A percentile compares a stretch with the other conserved stretches of the same genome.
Conservation (phyloP, 2,888 invertebrate species). For the Cremastinae sp. region DNA sequence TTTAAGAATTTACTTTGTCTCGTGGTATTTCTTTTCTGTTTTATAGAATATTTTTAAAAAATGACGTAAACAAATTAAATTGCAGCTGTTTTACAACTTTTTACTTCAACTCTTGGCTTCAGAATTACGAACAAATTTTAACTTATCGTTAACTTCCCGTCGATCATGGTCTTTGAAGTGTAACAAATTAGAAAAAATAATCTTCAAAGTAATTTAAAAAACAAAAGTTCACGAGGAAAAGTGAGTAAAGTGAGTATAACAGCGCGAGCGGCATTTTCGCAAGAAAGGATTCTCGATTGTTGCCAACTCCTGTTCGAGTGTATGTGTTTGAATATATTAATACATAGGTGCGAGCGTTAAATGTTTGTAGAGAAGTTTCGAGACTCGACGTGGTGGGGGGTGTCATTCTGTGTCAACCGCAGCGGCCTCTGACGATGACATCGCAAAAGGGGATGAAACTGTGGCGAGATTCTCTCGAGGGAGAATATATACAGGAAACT, state of each 20-base stretch:
- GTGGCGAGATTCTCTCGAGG: slow-evolving; percentile 53
- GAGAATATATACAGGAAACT: slow-evolving; percentile 45
- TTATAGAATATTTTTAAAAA: too few relatives aligned
- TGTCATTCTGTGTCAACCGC: slow-evolving; percentile 79
- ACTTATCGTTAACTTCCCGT: too few relatives aligned
- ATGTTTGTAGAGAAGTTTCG: slow-evolving; percentile 6
- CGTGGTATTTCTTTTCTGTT: too few relatives aligned
- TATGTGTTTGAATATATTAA: slow-evolving; percentile 25
- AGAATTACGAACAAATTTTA: too few relatives aligned
- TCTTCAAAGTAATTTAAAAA: slow-evolving; percentile 49
- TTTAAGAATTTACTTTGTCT: too few relatives aligned
- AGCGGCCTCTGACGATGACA: slow-evolving; percentile 80
- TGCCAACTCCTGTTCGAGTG: slow-evolving; percentile 40
- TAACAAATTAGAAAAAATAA: too few relatives aligned
- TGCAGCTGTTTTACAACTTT: slow-evolving; percentile 28
- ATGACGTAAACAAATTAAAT: slow-evolving; percentile 17
- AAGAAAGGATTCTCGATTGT: slow-evolving; percentile 53
- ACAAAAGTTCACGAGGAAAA: slow-evolving; percentile 37
- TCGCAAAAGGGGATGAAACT: slow-evolving; percentile 76
- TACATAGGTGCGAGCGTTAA: not conserved
- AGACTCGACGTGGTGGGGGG: slow-evolving; percentile 62
- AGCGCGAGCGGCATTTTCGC: slow-evolving; percentile 52
- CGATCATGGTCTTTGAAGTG: too few relatives aligned
- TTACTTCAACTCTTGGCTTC: too few relatives aligned
- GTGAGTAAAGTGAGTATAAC: slow-evolving; percentile 46